Percentiles rank a stretch among this genome's conserved stretches.
These are phyloP conservation scores for Leptopterna dolabrata DNA, from an alignment of 2,888 invertebrate species.

Conservation along the genomic window DNA sequence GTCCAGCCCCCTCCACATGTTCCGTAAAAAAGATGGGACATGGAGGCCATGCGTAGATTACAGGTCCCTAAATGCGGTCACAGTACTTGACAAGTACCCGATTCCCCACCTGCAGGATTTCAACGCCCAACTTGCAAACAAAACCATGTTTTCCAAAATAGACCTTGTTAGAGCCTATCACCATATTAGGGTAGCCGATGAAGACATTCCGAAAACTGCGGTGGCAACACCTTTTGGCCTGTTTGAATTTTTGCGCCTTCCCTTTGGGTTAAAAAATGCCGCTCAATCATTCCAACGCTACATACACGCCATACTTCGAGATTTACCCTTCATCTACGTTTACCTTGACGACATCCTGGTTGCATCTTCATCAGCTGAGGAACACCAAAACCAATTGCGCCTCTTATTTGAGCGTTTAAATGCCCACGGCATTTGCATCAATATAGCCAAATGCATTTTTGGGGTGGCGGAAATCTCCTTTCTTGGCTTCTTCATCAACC, in stretches of 20 bases:
- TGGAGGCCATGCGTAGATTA: constrained; percentile 67
- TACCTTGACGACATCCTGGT: constrained; percentile 63
- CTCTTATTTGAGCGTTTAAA: constrained; percentile 59
- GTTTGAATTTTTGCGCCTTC: constrained; percentile 58
- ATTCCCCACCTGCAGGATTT: constrained; percentile 65
- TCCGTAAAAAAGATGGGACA: constrained; percentile 50
- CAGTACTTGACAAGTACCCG: constrained; percentile 65
- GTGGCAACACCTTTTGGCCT: constrained; percentile 64
- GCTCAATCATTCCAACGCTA: constrained; percentile 63
- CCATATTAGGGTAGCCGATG: constrained; percentile 65
- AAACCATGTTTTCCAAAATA: constrained; percentile 63
- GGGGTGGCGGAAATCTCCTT: constrained; percentile 62
- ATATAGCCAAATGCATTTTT: constrained; percentile 65
- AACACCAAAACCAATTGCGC: constrained; percentile 60
- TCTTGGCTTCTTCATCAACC: constrained; percentile 62
- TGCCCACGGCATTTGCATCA: constrained; percentile 64
- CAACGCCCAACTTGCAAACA: constrained; percentile 60
- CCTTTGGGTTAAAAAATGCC: constrained; percentile 61
- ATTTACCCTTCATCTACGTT: constrained; percentile 59
- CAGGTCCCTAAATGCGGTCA: constrained; percentile 65
- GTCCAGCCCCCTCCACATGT: constrained; percentile 48
- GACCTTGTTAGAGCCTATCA: constrained; percentile 63
- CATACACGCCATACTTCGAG: constrained; percentile 61
- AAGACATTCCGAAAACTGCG: constrained; percentile 58
- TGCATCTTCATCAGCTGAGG: constrained; percentile 56